Base-by-base conservation (phyloP, 1,140 invertebrate species). In the Trichonephila inaurata region DNA sequence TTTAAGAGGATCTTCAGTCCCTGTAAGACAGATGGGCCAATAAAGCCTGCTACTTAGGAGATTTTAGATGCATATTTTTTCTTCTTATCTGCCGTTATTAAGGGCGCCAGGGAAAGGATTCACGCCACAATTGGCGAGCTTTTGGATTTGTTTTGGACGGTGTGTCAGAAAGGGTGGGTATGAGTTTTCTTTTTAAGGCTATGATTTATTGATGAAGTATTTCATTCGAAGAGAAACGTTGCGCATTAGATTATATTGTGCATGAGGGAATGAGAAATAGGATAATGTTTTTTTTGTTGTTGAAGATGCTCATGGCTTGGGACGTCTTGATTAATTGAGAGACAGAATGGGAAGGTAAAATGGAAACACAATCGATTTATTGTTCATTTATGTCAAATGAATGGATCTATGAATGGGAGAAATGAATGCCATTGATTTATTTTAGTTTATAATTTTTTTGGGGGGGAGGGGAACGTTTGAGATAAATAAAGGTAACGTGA, bases 61-160 rank as follows among this genome's bases (percentile, higher is more conserved):
- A 89, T 69, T 89, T 72, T 89, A 58, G 69, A 89, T 89, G 88
- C 88, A 77, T 77, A 77, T 89, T 77, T 89, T 77, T 89, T 69
- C 88, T 33, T 21, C 88, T 72, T 77, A 33, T 61, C 88, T 33
- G 2, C 51, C 28, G 18, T 89, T 69, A 89, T 72, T 72, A 89
- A 72, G 40, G 33, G 18, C 1, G 28, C 72, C 14, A 33, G 24
- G 28, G 19, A 14, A 62, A 64, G 60, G 61, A 62, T 87, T 87
- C 58, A 19, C 61, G n/a, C 16, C 16, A 40, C 61, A 62, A 77
- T 77, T 77, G 69, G 12, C 16, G 16, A 16, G 61, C 51, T 19
- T 62, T 62, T 18, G 85, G 61, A 87, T 61, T 87, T 87, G 58
- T 24, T 87, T 21, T 24, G 61, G 69, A 77, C 28, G 69, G 69